phyloP scores from a whole-genome alignment of 2,888 invertebrate species.

The Eupithecia exiguata region DNA sequence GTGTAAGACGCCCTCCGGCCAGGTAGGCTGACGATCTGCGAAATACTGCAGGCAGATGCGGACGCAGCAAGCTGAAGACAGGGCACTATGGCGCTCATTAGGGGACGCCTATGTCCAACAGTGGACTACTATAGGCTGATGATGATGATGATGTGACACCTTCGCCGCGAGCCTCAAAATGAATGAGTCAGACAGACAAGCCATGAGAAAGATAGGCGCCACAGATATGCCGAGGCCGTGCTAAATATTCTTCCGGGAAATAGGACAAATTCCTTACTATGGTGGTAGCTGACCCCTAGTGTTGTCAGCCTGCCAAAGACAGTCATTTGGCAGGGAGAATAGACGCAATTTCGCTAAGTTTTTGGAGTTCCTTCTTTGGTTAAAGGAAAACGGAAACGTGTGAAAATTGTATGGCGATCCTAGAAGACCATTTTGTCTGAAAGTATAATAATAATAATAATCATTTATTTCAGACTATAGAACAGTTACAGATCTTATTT shows the following conservation, averaged over 20 bases:
- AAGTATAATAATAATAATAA: too few species aligned
- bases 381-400: neutral
- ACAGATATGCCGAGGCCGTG: neutral
- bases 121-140: too few species aligned
- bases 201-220: constrained; percentile 1
- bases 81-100: too few species aligned
- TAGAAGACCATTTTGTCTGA: neutral
- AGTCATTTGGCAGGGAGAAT: neutral
- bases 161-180: neutral
- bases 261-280: neutral
- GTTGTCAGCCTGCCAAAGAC: neutral
- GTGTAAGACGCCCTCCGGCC: too few species aligned
- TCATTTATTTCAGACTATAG: too few species aligned
- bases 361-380: neutral
- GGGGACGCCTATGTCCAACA: too few species aligned
- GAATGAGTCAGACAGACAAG: neutral
- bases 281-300: neutral
- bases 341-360: neutral
- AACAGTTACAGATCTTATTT: too few species aligned
- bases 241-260: neutral
- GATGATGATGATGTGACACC: too few species aligned
- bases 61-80: too few species aligned
- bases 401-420: neutral
- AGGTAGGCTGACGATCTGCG: too few species aligned
- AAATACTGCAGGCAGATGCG: too few species aligned